Evolutionary conservation across 2,888 invertebrate genomes (phyloP), one percentile per base, ranked within the genome.

Genomic region (Drosophila lutescens): DNA sequence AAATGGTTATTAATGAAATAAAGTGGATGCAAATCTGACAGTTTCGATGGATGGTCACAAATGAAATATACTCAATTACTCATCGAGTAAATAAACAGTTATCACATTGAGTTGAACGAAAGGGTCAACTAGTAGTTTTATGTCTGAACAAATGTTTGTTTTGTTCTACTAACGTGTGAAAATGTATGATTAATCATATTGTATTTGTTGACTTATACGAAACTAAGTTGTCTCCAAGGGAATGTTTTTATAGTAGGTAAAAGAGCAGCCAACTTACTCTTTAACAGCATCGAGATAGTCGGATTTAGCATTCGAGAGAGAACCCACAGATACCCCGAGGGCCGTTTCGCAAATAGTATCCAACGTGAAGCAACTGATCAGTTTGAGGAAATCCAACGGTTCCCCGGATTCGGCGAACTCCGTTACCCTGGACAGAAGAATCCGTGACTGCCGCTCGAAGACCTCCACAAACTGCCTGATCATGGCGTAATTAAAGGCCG

Each of bases 321-420:
- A 43, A 32, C 63, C 65, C 0, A 73, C 76, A 1, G 71, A 55
- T 0, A 72, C 58, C 0, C 85, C 88, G 26, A 85, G 30, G 0
- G 85, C 88, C 1, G 87, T 86, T 40, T 86, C 84, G 4, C 85
- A 85, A 44, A 85, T 80, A 12, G 78, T 78, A 44, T 85, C 88
- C 55, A 85, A 49, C 0, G 86, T 88, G 9, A 67, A 83, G 46
- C 80, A 54, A 40, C 80, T 83, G 41, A 82, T 51, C 17, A 78
- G 30, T 4, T 86, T 44, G 1, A 77, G 54, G 7, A 86, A 84
- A 8, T 85, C 79, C 1, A 85, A 49, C 0, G 68, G 17, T 10
- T 80, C 46, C 9, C 66, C 53, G 2, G 58, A 60, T 5, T 51
- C 56, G 0, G 85, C 67, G 26, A 58, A 17, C 1, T 60, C 9